These are phyloP conservation scores for Periplaneta americana DNA, from an alignment of 1,140 invertebrate species.

Conservation along the genomic window DNA sequence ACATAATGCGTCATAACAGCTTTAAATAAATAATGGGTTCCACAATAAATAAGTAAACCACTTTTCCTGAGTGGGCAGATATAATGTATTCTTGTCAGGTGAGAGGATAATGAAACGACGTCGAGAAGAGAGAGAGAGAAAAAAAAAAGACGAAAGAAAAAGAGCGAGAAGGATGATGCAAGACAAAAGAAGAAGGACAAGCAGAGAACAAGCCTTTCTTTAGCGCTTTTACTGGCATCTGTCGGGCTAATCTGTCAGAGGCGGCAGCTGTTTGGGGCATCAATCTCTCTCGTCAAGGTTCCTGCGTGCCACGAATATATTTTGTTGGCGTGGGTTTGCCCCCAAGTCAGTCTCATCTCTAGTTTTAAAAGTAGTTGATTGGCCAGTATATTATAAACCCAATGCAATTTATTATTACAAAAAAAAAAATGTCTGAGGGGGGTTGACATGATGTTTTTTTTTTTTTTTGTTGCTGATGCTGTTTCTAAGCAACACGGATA, in stretches of 20 bases:
- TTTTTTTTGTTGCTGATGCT: too few species aligned
- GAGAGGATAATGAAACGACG: slow-evolving; percentile 14
- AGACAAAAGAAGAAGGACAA: neutral
- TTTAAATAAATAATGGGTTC: slow-evolving; percentile 10
- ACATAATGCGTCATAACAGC: slow-evolving; percentile 3
- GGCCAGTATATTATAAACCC: neutral
- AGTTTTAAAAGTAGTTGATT: neutral
- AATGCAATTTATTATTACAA: neutral
- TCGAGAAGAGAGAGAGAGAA: neutral
- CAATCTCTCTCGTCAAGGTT: neutral
- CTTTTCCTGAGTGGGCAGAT: slow-evolving; percentile 11
- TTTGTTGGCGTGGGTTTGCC: slow-evolving; percentile 3
- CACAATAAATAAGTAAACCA: slow-evolving; percentile 15
- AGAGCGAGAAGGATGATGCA: neutral
- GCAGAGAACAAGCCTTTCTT: neutral
- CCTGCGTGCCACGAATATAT: slow-evolving; percentile 7
- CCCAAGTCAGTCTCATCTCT: neutral
- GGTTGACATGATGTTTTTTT: neutral
- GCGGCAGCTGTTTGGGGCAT: slow-evolving; percentile 10
- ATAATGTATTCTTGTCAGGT: slow-evolving; percentile 19
- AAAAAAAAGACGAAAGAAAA: slow-evolving; percentile 3
- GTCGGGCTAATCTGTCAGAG: slow-evolving; percentile 11
- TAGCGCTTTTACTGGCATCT: slow-evolving; percentile 7
- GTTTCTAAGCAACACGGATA: neutral
- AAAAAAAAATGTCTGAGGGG: neutral